A percentile compares a stretch with the other conserved stretches of the same genome.
Evolutionary conservation across 30 jellyfish, hydroid and myxozoan species (phyloP).

Genomic region (Phacellophora camtschatica): DNA sequence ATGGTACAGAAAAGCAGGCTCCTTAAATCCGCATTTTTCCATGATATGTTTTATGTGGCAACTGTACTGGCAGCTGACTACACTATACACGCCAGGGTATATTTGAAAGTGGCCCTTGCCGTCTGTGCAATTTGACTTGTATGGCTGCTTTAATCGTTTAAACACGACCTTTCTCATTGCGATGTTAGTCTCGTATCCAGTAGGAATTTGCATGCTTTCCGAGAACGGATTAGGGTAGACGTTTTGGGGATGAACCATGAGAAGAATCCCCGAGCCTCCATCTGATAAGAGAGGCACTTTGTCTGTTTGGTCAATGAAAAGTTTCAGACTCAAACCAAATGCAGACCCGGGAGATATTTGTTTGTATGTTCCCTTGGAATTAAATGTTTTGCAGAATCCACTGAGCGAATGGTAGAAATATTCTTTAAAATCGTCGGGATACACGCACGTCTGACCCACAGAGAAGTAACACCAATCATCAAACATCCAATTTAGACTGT

Average conservation of each 20-base stretch:
- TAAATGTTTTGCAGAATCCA: conserved; percentile 44
- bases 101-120: conserved; percentile 22
- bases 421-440: conserved; percentile 19
- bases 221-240: conserved; percentile 42
- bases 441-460: background rate
- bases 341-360: conserved; percentile 35
- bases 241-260: conserved; percentile 43
- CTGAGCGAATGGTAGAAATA: background rate
- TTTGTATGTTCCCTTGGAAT: background rate
- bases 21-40: conserved; percentile 22
- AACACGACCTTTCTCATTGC: background rate
- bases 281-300: conserved; percentile 4
- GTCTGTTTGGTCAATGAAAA: conserved; percentile 16
- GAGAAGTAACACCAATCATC: conserved; percentile 37
- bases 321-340: background rate
- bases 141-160: conserved; percentile 23
- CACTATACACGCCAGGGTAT: conserved; percentile 31
- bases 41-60: background rate
- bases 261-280: conserved; percentile 6
- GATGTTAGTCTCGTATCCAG: conserved; percentile 19
- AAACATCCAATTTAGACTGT: conserved; percentile 2
- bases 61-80: conserved; percentile 42
- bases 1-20: conserved; percentile 17
- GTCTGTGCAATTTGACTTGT: conserved; percentile 29
- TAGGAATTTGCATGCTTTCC: conserved; percentile 8